phyloP scores from a whole-genome alignment of 2,888 invertebrate species.

The Apotomis capreana region DNA sequence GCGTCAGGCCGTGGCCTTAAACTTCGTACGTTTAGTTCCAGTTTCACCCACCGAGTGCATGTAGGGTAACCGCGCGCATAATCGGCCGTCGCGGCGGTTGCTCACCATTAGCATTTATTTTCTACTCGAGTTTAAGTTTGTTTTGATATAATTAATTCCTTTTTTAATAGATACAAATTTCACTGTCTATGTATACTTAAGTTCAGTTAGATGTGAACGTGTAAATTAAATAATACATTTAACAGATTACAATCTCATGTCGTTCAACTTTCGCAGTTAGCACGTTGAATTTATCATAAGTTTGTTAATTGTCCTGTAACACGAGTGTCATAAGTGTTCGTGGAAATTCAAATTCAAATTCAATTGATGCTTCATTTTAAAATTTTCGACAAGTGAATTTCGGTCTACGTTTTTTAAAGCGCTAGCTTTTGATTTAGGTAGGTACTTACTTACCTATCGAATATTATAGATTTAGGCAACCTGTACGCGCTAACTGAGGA shows the following conservation, averaged over 20 bases:
- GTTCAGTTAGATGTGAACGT: neutral
- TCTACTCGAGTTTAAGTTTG: slow-evolving; percentile 12
- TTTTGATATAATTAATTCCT: neutral
- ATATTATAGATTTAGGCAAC: too few relatives aligned
- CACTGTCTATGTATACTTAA: too few relatives aligned
- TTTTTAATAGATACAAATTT: neutral
- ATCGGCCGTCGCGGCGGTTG: slow-evolving; percentile 16
- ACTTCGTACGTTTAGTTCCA: slow-evolving; percentile 1
- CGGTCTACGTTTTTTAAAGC: too few relatives aligned
- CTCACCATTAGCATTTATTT: slow-evolving; percentile 24
- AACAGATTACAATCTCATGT: neutral
- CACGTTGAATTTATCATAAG: slow-evolving; percentile 14
- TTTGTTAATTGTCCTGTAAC: slow-evolving; percentile 14
- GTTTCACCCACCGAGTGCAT: slow-evolving; percentile 17
- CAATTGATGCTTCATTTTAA: too few relatives aligned
- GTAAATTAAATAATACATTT: neutral
- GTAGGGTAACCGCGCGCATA: slow-evolving; percentile 35
- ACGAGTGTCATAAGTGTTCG: slow-evolving; percentile 3
- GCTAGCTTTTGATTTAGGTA: too few relatives aligned
- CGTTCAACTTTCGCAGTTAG: slow-evolving; percentile 10
- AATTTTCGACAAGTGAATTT: too few relatives aligned
- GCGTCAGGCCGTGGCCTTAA: neutral
- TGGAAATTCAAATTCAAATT: too few relatives aligned
- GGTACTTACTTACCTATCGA: too few relatives aligned
- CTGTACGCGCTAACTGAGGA: too few relatives aligned